Percentiles rank a stretch among this genome's conserved stretches.
Evolutionary conservation across 2,888 invertebrate genomes (phyloP).

Genomic region (Agrochola circellaris): DNA sequence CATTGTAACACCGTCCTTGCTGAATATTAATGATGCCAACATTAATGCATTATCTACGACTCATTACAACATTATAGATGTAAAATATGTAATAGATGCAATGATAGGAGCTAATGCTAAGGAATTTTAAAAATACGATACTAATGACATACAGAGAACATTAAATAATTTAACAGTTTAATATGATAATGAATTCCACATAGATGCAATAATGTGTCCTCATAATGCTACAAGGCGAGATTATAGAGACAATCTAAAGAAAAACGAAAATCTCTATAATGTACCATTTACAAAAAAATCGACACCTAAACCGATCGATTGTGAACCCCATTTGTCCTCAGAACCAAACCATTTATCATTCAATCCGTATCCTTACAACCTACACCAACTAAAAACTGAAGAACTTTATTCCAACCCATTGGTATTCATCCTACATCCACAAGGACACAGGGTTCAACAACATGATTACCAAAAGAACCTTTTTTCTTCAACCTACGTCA

Average conservation of each 20-base stretch:
- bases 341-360: constrained; percentile 33
- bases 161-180: neutral
- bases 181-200: neutral
- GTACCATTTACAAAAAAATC: neutral
- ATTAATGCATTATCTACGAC: constrained; percentile 54
- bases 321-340: constrained; percentile 11
- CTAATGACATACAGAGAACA: neutral
- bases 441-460: constrained; percentile 59
- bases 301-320: constrained; percentile 19
- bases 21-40: constrained; percentile 58
- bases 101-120: constrained; percentile 11
- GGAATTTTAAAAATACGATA: constrained; percentile 3
- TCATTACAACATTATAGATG: constrained; percentile 40
- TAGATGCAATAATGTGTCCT: neutral
- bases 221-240: neutral
- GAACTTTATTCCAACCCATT: constrained; percentile 44
- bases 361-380: constrained; percentile 37
- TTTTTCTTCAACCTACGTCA: constrained; percentile 59
- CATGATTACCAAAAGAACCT: constrained; percentile 58
- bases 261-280: too few species aligned
- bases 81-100: constrained; percentile 16
- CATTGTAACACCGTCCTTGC: constrained; percentile 52
- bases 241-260: neutral
- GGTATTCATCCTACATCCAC: constrained; percentile 45
- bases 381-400: constrained; percentile 50